These are phyloP conservation scores for Astropecten irregularis DNA, from an alignment of 53 echinoderm and acorn worm genomes.

Conservation along the genomic window DNA sequence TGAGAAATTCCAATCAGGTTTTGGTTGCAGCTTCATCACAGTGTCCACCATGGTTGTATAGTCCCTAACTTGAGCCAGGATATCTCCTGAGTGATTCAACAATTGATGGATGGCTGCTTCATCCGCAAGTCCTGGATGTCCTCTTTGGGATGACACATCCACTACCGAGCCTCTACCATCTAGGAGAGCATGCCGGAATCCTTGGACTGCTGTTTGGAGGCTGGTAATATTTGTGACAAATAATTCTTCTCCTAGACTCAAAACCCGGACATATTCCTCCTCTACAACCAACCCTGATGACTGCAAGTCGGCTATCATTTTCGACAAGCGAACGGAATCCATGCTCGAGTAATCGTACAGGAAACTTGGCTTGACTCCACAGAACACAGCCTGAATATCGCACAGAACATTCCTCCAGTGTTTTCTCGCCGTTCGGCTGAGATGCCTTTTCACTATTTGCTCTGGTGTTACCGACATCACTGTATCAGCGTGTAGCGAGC, in stretches of 20 bases:
- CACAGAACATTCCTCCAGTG: conserved; percentile 57
- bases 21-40: neutral
- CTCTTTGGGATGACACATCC: conserved; percentile 63
- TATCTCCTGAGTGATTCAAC: neutral
- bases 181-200: neutral
- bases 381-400: conserved; percentile 58
- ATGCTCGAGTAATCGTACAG: conserved; percentile 72
- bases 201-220: neutral
- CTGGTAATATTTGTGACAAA: conserved; percentile 3
- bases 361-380: conserved; percentile 79
- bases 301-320: conserved; percentile 5
- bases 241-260: conserved; percentile 33
- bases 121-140: conserved; percentile 21
- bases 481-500: too few species aligned
- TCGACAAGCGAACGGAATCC: conserved; percentile 6
- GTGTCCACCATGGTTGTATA: too few species aligned
- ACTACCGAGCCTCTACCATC: conserved; percentile 7
- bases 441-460: conserved; percentile 21
- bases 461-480: neutral
- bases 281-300: neutral
- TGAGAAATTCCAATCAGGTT: conserved; percentile 59
- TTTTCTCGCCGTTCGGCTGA: conserved; percentile 52
- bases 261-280: conserved; percentile 14
- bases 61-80: conserved; percentile 1
- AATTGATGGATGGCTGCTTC: neutral